A percentile compares a stretch with the other conserved stretches of the same genome.
Conservation (phyloP, 2,888 invertebrate genomes). For the Troglohyphantes excavatus region DNA sequence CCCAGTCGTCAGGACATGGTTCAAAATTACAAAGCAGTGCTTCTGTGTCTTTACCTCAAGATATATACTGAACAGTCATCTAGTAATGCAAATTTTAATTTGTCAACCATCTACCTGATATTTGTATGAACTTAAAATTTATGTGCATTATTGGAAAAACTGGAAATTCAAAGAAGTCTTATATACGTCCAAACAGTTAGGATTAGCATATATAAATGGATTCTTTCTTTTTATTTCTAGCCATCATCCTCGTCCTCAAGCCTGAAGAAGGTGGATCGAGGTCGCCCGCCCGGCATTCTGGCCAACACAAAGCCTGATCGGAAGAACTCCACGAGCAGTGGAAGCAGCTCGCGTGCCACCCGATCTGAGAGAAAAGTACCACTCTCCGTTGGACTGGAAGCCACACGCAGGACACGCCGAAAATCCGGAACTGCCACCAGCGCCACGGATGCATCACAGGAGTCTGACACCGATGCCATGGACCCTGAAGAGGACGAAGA, state of each 20-base stretch:
- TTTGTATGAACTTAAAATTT: too few species aligned
- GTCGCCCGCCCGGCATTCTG: constrained; percentile 74
- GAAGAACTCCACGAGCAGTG: constrained; percentile 70
- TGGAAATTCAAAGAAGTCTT: too few species aligned
- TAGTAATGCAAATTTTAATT: too few species aligned
- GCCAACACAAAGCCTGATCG: constrained; percentile 26
- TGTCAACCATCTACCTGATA: too few species aligned
- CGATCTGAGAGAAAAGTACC: constrained; percentile 80
- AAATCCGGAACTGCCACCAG: constrained; percentile 65
- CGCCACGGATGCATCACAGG: constrained; percentile 64
- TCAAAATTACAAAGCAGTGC: too few species aligned
- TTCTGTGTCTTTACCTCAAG: too few species aligned
- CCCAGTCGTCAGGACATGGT: too few species aligned
- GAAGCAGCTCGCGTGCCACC: constrained; percentile 70
- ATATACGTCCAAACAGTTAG: too few species aligned
- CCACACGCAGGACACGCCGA: constrained; percentile 64
- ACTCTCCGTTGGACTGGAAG: constrained; percentile 73
- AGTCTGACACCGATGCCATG: constrained; percentile 70
- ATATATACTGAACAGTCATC: too few species aligned
- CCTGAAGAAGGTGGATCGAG: constrained; percentile 63
- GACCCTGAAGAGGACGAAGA: constrained; percentile 63
- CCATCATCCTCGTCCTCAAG: constrained; percentile 1
- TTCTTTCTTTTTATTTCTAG: constrained; percentile 22
- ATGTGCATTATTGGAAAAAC: too few species aligned
- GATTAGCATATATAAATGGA: too few species aligned